Conservation (phyloP, 2,797 vertebrate species). For the Trematomus bernacchii region DNA sequence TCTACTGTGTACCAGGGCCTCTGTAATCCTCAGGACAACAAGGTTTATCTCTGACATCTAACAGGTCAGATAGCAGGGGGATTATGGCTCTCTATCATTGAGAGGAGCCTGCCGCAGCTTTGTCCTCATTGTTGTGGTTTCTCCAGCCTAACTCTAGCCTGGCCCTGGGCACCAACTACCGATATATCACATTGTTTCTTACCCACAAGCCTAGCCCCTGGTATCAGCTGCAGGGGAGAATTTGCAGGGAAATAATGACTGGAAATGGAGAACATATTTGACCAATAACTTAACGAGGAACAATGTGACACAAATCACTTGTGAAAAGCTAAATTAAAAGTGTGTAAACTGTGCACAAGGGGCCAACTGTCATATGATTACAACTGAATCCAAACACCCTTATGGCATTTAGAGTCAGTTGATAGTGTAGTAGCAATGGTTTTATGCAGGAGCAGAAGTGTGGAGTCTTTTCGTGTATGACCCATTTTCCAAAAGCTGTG, state of each 20-base stretch:
- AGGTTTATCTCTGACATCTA: slow-evolving; percentile 74
- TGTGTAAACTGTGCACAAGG: slow-evolving; percentile 1
- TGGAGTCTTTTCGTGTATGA: background rate
- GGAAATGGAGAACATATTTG: slow-evolving; percentile 22
- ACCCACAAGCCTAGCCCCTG: slow-evolving; percentile 24
- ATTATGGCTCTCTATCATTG: slow-evolving; percentile 65
- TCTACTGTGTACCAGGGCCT: slow-evolving; percentile 32
- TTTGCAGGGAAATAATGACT: background rate
- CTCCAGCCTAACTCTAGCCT: slow-evolving; percentile 11
- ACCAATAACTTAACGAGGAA: background rate
- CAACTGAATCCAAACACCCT: background rate
- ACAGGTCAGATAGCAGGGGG: slow-evolving; percentile 68
- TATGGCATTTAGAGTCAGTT: background rate
- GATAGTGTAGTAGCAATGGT: background rate
- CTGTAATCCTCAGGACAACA: slow-evolving; percentile 69
- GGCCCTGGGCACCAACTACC: slow-evolving; percentile 5
- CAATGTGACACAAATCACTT: background rate
- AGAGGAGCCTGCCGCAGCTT: slow-evolving; percentile 35
- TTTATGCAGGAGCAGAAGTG: background rate
- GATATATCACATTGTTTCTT: slow-evolving; percentile 21
- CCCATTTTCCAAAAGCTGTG: slow-evolving; percentile 7
- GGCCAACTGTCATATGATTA: background rate
- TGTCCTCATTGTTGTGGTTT: slow-evolving; percentile 37
- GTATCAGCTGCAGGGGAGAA: slow-evolving; percentile 17
- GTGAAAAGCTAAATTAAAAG: slow-evolving; percentile 12